phyloP scores from a whole-genome alignment of 2,888 invertebrate species.

The Lasioglossum malachurum region DNA sequence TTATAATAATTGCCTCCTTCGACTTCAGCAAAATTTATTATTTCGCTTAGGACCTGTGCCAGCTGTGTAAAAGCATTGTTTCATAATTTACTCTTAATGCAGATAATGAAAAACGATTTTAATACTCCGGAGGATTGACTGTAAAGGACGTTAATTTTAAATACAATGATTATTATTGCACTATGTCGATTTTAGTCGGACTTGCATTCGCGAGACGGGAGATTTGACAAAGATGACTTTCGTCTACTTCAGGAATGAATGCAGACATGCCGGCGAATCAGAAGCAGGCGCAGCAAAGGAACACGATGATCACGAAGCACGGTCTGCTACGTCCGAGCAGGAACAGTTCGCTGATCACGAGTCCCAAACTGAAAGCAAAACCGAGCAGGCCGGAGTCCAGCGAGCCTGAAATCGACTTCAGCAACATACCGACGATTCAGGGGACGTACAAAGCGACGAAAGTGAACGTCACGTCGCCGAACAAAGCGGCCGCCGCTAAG shows the following conservation, averaged over 20 bases:
- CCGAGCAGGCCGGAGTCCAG: constrained; percentile 74
- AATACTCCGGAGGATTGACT: too few relatives aligned
- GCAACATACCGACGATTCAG: constrained; percentile 82
- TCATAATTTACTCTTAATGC: too few relatives aligned
- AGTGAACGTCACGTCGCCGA: constrained; percentile 71
- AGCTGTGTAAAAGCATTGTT: too few relatives aligned
- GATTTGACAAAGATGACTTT: background rate
- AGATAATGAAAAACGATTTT: too few relatives aligned
- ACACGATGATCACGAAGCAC: constrained; percentile 83
- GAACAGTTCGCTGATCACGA: constrained; percentile 78
- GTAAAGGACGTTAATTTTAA: too few relatives aligned
- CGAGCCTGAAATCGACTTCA: constrained; percentile 81
- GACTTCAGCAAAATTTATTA: background rate
- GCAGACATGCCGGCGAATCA: constrained; percentile 68
- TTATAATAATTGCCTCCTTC: background rate
- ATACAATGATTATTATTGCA: too few relatives aligned
- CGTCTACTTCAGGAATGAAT: constrained; percentile 73
- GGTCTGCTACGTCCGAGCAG: constrained; percentile 79
- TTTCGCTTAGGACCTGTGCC: background rate
- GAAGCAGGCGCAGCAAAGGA: constrained; percentile 76
- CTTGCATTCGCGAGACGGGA: background rate
- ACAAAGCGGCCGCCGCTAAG: constrained; percentile 21
- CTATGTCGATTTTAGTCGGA: background rate
- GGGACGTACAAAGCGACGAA: constrained; percentile 82
- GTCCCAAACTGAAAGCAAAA: constrained; percentile 72